Conservation (phyloP, 2,113 vertebrate genomes). For the Hipposideros armiger region DNA sequence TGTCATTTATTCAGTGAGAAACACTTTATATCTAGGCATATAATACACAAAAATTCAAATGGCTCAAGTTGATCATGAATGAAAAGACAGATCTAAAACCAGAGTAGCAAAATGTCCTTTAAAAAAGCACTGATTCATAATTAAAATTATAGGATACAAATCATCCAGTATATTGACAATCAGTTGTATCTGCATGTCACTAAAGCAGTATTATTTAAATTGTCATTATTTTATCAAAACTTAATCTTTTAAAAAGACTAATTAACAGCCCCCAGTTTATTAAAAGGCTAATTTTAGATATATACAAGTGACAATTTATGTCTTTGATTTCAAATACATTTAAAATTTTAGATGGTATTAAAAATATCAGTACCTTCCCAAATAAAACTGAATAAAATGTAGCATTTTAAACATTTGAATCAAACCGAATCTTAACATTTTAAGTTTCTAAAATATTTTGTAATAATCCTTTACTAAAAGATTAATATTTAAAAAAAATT, state of each 20-base stretch:
- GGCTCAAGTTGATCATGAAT: not conserved
- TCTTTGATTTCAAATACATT: constrained; percentile 27
- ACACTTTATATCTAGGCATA: not conserved
- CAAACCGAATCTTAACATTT: constrained; percentile 8
- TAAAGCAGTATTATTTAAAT: not conserved
- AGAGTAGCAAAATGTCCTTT: constrained; percentile 14
- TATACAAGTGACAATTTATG: not conserved
- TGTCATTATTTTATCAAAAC: not conserved
- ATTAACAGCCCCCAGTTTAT: not conserved
- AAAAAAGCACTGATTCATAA: not conserved
- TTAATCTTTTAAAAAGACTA: not conserved
- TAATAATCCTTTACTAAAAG: constrained; percentile 34
- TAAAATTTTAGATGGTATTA: constrained; percentile 40
- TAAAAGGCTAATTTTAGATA: not conserved
- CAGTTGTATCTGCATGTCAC: not conserved
- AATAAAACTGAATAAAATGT: constrained; percentile 12
- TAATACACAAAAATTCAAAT: not conserved
- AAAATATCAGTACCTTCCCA: not conserved
- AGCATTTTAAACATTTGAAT: constrained; percentile 39
- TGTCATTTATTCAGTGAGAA: not conserved
- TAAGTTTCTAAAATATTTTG: constrained; percentile 13
- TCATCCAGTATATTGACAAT: not conserved
- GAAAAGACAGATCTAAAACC: constrained; percentile 3
- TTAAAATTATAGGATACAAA: not conserved
- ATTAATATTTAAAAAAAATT: not conserved